phyloP scores from a whole-genome alignment of 2,888 invertebrate species.

The Frankliniella intonsa region DNA sequence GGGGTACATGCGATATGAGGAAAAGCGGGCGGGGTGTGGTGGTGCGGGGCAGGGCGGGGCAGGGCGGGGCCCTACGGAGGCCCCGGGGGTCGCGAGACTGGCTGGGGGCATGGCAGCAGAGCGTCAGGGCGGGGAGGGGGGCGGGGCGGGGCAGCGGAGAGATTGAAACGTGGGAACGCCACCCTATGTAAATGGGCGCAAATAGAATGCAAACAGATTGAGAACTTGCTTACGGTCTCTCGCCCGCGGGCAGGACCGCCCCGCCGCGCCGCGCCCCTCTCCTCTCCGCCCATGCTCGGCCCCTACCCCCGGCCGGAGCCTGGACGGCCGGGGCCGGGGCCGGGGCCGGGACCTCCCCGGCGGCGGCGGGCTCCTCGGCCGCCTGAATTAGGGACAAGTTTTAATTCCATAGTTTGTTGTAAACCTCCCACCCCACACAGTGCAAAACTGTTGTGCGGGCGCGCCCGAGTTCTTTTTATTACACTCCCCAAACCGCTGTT shows the following conservation, averaged over 20 bases:
- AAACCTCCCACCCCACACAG: too few species aligned
- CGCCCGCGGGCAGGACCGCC: slow-evolving; percentile 3
- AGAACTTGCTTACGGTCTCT: slow-evolving; percentile 15
- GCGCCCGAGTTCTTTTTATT: too few species aligned
- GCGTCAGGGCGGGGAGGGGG: slow-evolving; percentile 43
- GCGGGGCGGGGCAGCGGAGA: slow-evolving; percentile 48
- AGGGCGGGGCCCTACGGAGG: background rate
- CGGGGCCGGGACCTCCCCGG: too few species aligned
- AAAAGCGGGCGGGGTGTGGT: background rate
- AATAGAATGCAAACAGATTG: slow-evolving; percentile 25
- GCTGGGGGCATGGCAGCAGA: background rate
- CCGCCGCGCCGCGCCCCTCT: background rate
- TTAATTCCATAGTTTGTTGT: too few species aligned
- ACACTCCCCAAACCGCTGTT: too few species aligned
- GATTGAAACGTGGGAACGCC: slow-evolving; percentile 14
- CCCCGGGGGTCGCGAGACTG: background rate
- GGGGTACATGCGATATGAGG: background rate
- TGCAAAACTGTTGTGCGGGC: too few species aligned
- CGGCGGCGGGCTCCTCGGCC: too few species aligned
- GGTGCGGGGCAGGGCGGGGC: too few species aligned
- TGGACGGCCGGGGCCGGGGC: background rate
- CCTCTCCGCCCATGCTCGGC: background rate
- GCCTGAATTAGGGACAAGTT: too few species aligned
- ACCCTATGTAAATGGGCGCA: slow-evolving; percentile 13
- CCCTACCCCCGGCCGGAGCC: background rate